Conservation (phyloP, 2,888 invertebrate genomes). For the Synergus gifuensis region DNA sequence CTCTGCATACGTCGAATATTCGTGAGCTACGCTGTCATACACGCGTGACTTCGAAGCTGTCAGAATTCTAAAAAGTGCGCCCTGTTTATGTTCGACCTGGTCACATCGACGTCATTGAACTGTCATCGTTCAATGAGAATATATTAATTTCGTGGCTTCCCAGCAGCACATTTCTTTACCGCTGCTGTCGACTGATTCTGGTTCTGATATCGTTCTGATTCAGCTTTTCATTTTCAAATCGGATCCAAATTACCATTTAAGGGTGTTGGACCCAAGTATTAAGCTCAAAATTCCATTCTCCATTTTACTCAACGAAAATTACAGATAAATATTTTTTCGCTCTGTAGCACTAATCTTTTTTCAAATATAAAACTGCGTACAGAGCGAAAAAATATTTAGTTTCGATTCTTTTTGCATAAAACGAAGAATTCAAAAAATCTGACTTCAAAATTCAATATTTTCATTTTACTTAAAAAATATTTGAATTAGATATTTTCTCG, state of each 20-base stretch:
- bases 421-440: no score
- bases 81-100: constrained; percentile 19
- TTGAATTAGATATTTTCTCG: no score
- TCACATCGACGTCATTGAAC: constrained; percentile 15
- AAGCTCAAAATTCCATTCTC: no score
- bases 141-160: constrained; percentile 4
- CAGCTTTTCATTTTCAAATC: neutral
- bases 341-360: no score
- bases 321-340: no score
- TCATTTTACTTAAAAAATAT: no score
- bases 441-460: no score
- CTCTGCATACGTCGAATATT: constrained; percentile 56
- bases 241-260: neutral
- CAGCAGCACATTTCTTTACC: neutral
- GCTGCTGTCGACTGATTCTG: neutral
- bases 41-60: constrained; percentile 55
- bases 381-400: no score
- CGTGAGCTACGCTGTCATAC: constrained; percentile 46
- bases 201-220: neutral
- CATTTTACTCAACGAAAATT: no score
- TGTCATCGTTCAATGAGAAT: constrained; percentile 26
- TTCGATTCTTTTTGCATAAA: no score
- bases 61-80: constrained; percentile 46
- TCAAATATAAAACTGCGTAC: no score
- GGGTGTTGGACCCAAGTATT: no score